phyloP scores from a whole-genome alignment of 2,888 invertebrate species.

The Cerastis leucographa region DNA sequence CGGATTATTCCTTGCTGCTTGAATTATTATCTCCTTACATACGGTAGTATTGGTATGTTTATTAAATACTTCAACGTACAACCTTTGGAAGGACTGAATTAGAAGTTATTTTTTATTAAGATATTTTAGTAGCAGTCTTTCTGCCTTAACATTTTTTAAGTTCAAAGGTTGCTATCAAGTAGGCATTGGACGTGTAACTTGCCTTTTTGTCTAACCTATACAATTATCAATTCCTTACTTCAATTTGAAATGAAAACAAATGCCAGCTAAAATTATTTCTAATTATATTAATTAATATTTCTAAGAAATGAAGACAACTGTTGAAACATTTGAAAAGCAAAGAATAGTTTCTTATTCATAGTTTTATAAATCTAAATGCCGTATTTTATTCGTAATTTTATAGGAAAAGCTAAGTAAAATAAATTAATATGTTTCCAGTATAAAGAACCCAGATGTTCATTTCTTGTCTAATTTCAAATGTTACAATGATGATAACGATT shows the following conservation, averaged over 20 bases:
- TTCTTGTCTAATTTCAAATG: no score
- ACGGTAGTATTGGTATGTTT: not conserved
- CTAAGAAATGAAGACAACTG: not conserved
- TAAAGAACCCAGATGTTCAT: no score
- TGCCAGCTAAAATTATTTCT: not conserved
- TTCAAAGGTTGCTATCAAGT: not conserved
- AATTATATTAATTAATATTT: not conserved
- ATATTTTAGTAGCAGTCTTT: not conserved
- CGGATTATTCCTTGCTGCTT: slow-evolving; percentile 24
- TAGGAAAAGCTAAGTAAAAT: no score
- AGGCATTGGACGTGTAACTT: not conserved
- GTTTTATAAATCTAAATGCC: no score
- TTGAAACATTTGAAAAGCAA: not conserved
- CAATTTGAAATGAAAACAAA: not conserved
- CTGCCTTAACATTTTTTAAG: not conserved
- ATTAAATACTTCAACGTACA: not conserved
- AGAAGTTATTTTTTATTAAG: no score
- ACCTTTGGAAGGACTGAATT: not conserved
- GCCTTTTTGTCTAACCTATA: not conserved
- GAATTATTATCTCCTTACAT: not conserved
- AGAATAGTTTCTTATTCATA: no score
- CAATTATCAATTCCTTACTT: not conserved
- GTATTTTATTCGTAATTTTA: no score
- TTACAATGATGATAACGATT: no score
- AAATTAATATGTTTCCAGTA: no score